Evolutionary conservation across 1,140 invertebrate species (phyloP).

Genomic region (Hirudo medicinalis): DNA sequence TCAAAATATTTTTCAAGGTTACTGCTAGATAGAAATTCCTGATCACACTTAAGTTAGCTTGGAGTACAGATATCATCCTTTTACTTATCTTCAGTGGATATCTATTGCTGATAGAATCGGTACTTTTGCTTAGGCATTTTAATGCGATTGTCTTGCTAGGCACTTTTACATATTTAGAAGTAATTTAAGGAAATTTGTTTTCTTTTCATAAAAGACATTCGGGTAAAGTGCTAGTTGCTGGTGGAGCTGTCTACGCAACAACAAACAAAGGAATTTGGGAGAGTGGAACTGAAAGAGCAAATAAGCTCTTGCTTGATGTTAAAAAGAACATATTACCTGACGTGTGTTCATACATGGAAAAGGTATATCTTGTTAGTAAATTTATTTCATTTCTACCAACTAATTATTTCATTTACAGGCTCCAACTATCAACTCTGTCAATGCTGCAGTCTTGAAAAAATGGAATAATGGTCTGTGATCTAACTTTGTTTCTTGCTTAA

Average conservation of each 20-base stretch:
- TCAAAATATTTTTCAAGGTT: too few species aligned
- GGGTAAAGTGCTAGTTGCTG: neutral
- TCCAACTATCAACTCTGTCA: neutral
- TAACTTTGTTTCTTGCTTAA: neutral
- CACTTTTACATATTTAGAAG: too few species aligned
- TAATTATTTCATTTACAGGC: constrained; percentile 4
- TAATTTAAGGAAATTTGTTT: too few species aligned
- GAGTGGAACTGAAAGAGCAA: neutral
- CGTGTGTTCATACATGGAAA: neutral
- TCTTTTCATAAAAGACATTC: neutral
- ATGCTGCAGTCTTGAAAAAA: neutral
- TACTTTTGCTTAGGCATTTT: too few species aligned
- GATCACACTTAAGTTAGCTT: too few species aligned
- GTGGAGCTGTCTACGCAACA: neutral
- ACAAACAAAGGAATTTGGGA: neutral
- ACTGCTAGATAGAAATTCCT: too few species aligned
- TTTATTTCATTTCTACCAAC: neutral
- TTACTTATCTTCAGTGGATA: too few species aligned
- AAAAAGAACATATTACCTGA: constrained; percentile 1
- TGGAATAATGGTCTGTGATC: constrained; percentile 1
- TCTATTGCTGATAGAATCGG: too few species aligned
- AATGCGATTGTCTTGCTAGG: too few species aligned
- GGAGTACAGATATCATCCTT: too few species aligned
- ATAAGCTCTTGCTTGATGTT: neutral
- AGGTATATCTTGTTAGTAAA: neutral